Conservation (phyloP, 2,888 invertebrate genomes). For the Drosophila merina region DNA sequence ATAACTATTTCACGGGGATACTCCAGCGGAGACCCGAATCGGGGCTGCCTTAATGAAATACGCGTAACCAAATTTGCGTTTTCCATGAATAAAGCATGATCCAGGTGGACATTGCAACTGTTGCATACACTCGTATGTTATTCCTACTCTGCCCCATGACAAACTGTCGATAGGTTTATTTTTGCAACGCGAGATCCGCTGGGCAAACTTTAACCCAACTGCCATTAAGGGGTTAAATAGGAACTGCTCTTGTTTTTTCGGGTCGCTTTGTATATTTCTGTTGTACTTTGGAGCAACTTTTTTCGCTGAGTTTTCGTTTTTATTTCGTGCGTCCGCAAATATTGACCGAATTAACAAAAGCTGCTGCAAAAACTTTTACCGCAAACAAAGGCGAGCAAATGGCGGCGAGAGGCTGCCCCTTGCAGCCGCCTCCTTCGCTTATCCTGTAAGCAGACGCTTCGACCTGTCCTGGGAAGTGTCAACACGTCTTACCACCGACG, state of each 20-base stretch:
- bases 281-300: slow-evolving; percentile 62
- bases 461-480: slow-evolving; percentile 38
- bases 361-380: slow-evolving; percentile 62
- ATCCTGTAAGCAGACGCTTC: slow-evolving; percentile 42
- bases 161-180: slow-evolving; percentile 56
- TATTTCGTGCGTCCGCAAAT: slow-evolving; percentile 80
- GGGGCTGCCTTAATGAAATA: slow-evolving; percentile 37
- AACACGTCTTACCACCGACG: slow-evolving; percentile 33
- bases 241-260: slow-evolving; percentile 21
- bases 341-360: slow-evolving; percentile 81
- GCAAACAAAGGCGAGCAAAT: slow-evolving; percentile 56
- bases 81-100: slow-evolving; percentile 43
- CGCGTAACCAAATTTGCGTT: slow-evolving; percentile 42
- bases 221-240: slow-evolving; percentile 79
- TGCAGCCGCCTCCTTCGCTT: background rate
- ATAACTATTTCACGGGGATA: slow-evolving; percentile 18
- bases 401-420: slow-evolving; percentile 18
- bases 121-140: slow-evolving; percentile 37
- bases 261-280: slow-evolving; percentile 6
- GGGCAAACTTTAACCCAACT: slow-evolving; percentile 58
- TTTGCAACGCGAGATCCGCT: slow-evolving; percentile 4
- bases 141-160: slow-evolving; percentile 15
- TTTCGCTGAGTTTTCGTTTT: slow-evolving; percentile 76
- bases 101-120: slow-evolving; percentile 52
- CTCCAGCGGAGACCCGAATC: background rate